phyloP scores from a whole-genome alignment of 2,888 invertebrate species.

The Drosophila testacea region DNA sequence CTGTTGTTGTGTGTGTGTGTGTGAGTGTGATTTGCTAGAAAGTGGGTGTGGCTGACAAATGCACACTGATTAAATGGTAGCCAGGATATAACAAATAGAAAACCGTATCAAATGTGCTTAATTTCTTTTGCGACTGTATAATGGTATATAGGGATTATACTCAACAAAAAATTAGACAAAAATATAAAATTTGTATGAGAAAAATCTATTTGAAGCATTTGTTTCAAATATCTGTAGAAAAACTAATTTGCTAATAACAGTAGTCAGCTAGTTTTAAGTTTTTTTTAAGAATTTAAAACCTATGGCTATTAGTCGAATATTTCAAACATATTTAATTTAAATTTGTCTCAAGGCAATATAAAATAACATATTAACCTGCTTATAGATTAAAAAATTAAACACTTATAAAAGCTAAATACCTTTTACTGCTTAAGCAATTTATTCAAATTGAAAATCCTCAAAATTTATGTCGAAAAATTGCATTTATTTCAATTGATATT shows the following conservation, averaged over 20 bases:
- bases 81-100: conserved; percentile 5
- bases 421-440: neutral
- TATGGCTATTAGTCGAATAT: no score
- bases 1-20: conserved; percentile 8
- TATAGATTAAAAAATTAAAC: no score
- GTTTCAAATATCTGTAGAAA: neutral
- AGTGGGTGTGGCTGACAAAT: conserved; percentile 25
- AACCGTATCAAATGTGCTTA: conserved; percentile 2
- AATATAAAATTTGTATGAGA: neutral
- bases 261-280: no score
- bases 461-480: conserved; percentile 6
- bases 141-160: neutral
- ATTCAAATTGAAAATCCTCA: neutral
- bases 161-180: no score
- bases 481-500: conserved; percentile 29
- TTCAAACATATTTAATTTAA: no score
- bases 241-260: no score
- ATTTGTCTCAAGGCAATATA: no score
- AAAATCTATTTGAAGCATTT: neutral
- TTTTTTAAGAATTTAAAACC: no score
- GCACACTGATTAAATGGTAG: conserved; percentile 16
- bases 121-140: neutral
- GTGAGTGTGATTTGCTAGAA: conserved; percentile 17
- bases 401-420: no score
- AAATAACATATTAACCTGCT: no score